phyloP scores from a whole-genome alignment of 2,888 invertebrate genomes.

The Melinaea menophilus region DNA sequence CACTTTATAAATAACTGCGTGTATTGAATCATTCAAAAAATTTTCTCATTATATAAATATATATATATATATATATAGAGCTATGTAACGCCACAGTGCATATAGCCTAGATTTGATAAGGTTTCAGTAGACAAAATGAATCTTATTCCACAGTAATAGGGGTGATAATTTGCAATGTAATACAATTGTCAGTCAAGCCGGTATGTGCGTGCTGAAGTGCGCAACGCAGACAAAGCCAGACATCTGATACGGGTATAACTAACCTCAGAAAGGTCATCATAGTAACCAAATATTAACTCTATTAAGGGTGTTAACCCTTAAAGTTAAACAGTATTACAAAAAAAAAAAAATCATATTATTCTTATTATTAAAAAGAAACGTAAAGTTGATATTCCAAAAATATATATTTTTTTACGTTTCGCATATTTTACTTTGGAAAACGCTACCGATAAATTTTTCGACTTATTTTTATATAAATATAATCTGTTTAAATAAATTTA shows the following conservation, averaged over 20 bases:
- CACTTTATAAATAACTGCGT: constrained; percentile 18
- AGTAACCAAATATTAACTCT: neutral
- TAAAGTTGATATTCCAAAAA: too few relatives aligned
- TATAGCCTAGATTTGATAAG: constrained; percentile 5
- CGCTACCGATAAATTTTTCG: too few relatives aligned
- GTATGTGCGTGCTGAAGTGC: constrained; percentile 54
- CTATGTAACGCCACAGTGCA: neutral
- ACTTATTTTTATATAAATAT: too few relatives aligned
- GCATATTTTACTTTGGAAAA: too few relatives aligned
- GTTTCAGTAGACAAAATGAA: constrained; percentile 12
- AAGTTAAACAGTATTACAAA: too few relatives aligned
- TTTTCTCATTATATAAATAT: neutral
- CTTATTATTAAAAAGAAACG: too few relatives aligned
- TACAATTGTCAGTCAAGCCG: constrained; percentile 39
- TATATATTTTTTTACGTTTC: too few relatives aligned
- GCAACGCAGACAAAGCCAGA: constrained; percentile 56
- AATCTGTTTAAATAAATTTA: too few relatives aligned
- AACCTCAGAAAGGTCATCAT: constrained; percentile 6
- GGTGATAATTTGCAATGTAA: constrained; percentile 22
- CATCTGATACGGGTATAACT: constrained; percentile 50
- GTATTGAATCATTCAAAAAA: constrained; percentile 13
- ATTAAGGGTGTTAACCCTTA: too few relatives aligned
- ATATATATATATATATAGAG: neutral
- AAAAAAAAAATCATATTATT: too few relatives aligned
- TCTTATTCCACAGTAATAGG: constrained; percentile 26